Base-by-base conservation (phyloP, 2,113 vertebrate genomes). In the Silurus meridionalis region DNA sequence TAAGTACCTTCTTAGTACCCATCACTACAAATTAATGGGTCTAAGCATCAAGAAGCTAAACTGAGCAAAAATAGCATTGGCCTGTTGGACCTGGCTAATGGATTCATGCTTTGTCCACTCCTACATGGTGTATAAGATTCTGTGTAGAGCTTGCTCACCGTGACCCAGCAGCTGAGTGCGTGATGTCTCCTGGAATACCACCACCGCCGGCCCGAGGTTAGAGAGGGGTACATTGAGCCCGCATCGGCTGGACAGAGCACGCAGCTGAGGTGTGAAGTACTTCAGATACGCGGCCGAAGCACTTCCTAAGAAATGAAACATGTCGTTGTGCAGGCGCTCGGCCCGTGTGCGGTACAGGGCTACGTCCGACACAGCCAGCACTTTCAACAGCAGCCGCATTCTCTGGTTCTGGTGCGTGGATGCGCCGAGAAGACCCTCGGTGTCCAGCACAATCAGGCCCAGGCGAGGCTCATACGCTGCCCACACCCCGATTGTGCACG, bases 401-500 rank as follows among this genome's bases (percentile, higher is more conserved):
- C 95, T 92, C 89, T 95, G 95, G 88, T 95, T 95, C 91, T 94
- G 95, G 61, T 95, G 92, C 71, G 87, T 91, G 3, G 95, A 91
- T 0, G 95, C 94, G 7, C 95, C 95, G 67, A 96, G 87, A 58
- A 96, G 92, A 11, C 95, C 96, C 85, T 96, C 96, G 0, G 96
- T 96, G 85, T 96, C 96, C 90, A 96, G 90, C 13, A 92, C 90
- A 0, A 96, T 88, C 69, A 96, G 91, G 58, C 87, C 87, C 77
- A 94, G 92, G 8, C 6, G 21, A 1, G 93, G 94, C 85, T 96
- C 90, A 13, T 93, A 96, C 15, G 95, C 94, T 0, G 95, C 95
- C 96, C 96, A 96, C 50, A 96, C 95, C 0, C 96, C 96, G 82
- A 96, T 92, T 0, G 96, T 96, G 86, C 95, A 96, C 52, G 96